A percentile compares a stretch with the other conserved stretches of the same genome.
These are phyloP conservation scores for Eulemur macaco DNA, from an alignment of 2,113 vertebrate species.

Conservation along the genomic window DNA sequence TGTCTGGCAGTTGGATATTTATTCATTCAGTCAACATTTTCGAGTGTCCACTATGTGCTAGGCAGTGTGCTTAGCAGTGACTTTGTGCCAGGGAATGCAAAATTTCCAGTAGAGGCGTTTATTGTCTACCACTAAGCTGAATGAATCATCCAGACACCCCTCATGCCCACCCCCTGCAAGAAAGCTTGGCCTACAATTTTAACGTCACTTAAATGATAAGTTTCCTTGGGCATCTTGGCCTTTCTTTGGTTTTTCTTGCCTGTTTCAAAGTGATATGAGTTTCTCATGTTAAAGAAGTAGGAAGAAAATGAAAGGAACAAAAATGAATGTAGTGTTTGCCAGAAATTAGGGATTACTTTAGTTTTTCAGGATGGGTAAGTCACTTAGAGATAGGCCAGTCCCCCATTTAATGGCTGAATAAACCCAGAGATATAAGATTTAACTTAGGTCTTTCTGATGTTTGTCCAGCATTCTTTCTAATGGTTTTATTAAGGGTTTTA, in stretches of 20 bases:
- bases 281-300: background rate
- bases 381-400: background rate
- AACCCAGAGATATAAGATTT: background rate
- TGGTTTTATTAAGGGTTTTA: background rate
- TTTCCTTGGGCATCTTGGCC: background rate
- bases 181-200: background rate
- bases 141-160: background rate
- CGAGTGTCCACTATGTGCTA: background rate
- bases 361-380: background rate
- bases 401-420: background rate
- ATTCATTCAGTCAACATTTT: background rate
- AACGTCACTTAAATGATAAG: background rate
- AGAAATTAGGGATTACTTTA: background rate
- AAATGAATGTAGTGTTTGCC: background rate
- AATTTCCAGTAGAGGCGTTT: background rate
- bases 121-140: background rate
- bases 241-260: background rate
- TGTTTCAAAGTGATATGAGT: background rate
- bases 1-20: conserved; percentile 38
- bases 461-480: background rate
- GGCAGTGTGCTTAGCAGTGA: background rate
- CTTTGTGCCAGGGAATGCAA: conserved; percentile 9
- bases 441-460: background rate
- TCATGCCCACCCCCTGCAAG: background rate
- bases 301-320: background rate